Percentiles rank a stretch among this genome's conserved stretches.
phyloP scores from a whole-genome alignment of 2,888 invertebrate genomes.

The Cantharis nigra region DNA sequence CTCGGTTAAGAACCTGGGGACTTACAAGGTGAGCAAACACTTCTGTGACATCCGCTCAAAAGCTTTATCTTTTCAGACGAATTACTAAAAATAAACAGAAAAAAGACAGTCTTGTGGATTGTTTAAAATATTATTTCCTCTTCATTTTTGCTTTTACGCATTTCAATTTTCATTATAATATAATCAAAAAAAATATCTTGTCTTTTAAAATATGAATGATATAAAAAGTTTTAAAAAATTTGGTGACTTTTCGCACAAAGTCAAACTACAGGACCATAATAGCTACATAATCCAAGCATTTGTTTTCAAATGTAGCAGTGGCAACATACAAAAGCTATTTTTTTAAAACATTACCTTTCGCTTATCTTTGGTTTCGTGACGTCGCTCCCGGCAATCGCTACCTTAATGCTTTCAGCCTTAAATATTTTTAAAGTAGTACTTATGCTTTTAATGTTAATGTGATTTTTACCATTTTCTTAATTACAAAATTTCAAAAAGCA shows the following conservation, averaged over 20 bases:
- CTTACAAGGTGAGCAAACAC: conserved; percentile 76
- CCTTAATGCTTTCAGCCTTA: not conserved
- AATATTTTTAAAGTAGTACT: not conserved
- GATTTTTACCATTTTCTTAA: not conserved
- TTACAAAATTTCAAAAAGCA: not conserved
- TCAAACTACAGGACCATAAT: not conserved
- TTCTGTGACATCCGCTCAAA: conserved; percentile 21
- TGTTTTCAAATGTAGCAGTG: not conserved
- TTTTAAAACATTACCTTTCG: not conserved
- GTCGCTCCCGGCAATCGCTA: not conserved
- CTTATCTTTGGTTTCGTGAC: not conserved
- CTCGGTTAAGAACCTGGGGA: conserved; percentile 88
- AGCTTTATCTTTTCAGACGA: conserved; percentile 28
- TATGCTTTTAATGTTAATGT: not conserved
- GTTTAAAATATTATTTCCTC: not conserved
- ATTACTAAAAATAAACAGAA: conserved; percentile 21
- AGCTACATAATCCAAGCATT: not conserved
- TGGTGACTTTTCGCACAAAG: not conserved
- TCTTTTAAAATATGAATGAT: not conserved
- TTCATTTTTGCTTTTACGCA: not conserved
- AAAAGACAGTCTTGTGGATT: conserved; percentile 7
- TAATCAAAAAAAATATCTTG: not conserved
- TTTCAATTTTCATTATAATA: not conserved
- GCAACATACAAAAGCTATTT: not conserved
- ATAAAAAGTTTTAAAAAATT: not conserved